A percentile compares a stretch with the other conserved stretches of the same genome.
phyloP scores from a whole-genome alignment of 1,140 invertebrate species.

The Lucilia cuprina region DNA sequence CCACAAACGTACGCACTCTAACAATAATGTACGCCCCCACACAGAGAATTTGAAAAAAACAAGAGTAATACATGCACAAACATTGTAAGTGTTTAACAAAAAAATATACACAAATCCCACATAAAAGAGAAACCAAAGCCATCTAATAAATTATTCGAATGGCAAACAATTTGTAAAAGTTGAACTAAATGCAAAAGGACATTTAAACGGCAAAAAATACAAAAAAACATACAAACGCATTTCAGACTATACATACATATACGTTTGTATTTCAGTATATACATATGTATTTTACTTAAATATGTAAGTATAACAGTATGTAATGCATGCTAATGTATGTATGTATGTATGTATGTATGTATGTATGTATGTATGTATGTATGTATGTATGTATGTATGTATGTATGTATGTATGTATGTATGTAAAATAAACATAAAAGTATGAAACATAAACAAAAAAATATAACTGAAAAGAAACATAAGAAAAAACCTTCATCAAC shows the following conservation, averaged over 20 bases:
- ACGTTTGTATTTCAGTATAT: neutral
- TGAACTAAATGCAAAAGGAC: slow-evolving; percentile 30
- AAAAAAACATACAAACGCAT: neutral
- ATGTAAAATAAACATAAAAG: neutral
- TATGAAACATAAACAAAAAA: neutral
- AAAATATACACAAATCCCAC: slow-evolving; percentile 21
- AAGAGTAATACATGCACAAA: too few species aligned
- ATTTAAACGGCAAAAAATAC: slow-evolving; percentile 6
- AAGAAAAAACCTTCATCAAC: neutral
- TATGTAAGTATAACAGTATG: neutral
- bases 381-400: too few species aligned
- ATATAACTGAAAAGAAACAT: neutral
- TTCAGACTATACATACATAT: neutral
- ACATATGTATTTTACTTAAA: neutral
- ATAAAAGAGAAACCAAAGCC: slow-evolving; percentile 33
- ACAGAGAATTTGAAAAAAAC: neutral
- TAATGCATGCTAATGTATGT: neutral
- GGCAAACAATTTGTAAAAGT: slow-evolving; percentile 35
- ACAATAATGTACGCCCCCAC: neutral
- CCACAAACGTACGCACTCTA: neutral
- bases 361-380: neutral
- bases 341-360: neutral
- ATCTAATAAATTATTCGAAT: slow-evolving; percentile 35
- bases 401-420: neutral
- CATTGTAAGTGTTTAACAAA: slow-evolving; percentile 15